Percentiles rank a stretch among this genome's conserved stretches.
phyloP scores from a whole-genome alignment of 2,113 vertebrate genomes.

The Anarhynchus alexandrinus region DNA sequence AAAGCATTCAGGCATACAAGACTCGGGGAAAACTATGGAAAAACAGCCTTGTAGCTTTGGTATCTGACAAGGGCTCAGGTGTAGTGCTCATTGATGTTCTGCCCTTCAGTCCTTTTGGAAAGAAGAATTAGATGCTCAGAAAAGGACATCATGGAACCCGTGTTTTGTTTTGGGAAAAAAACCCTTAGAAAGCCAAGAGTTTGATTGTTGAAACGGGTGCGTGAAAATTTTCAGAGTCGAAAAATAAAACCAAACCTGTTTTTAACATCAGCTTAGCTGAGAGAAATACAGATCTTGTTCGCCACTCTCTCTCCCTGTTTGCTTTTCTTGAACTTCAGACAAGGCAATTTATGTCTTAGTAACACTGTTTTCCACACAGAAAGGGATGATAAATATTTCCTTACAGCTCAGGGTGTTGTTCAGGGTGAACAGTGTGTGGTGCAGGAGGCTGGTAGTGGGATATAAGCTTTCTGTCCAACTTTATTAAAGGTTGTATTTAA shows the following conservation, averaged over 20 bases:
- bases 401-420: not conserved
- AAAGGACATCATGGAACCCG: accelerated
- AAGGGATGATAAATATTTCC: not conserved
- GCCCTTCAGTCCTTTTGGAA: not conserved
- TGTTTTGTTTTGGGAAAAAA: not conserved
- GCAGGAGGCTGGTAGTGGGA: not conserved
- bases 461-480: not conserved
- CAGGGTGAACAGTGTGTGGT: not conserved
- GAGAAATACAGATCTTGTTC: not conserved
- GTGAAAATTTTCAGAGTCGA: not conserved
- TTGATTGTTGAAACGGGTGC: accelerated
- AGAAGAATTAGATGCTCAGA: not conserved
- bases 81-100: accelerated
- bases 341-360: not conserved
- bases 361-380: not conserved
- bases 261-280: not conserved
- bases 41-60: not conserved
- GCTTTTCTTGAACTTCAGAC: not conserved
- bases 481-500: not conserved
- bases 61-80: not conserved
- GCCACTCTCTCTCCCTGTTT: not conserved
- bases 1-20: accelerated
- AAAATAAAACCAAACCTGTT: not conserved
- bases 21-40: not conserved
- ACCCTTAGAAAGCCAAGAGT: not conserved